These are phyloP conservation scores for Hyla sarda DNA, from an alignment of 2,113 vertebrate genomes.

Conservation along the genomic window DNA sequence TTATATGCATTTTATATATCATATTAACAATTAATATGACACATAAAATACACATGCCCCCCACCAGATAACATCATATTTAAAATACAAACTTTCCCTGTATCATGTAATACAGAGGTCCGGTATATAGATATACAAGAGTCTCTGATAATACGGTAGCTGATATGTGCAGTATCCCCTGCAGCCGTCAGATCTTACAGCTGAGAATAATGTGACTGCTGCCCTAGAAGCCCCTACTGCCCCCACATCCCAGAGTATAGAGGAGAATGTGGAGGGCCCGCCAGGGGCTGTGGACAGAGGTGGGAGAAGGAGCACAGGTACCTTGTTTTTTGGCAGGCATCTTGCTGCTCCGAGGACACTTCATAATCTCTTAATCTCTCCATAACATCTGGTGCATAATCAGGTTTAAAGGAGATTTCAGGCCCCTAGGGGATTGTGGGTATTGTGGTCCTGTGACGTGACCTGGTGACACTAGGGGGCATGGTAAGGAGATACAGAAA, in stretches of 20 bases:
- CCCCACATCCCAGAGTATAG: neutral
- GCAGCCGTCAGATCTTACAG: no score
- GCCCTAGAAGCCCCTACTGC: neutral
- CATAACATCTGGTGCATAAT: slow-evolving; percentile 25
- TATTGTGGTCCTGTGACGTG: slow-evolving; percentile 26
- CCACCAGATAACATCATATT: no score
- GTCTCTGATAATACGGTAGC: no score
- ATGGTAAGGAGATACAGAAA: neutral
- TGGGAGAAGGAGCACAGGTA: neutral
- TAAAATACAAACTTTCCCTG: no score
- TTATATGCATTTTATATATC: no score
- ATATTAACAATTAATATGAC: no score
- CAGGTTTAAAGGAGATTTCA: slow-evolving; percentile 17
- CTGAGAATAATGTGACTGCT: no score
- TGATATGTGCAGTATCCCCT: no score
- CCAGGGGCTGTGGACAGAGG: neutral
- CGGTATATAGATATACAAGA: no score
- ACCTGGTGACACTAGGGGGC: neutral
- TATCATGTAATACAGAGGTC: no score
- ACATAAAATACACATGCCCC: no score
- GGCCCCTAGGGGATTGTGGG: slow-evolving; percentile 33
- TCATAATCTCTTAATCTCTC: slow-evolving; percentile 45
- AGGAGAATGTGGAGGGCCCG: no score
- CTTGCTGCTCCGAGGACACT: slow-evolving; percentile 5
- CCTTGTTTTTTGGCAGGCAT: slow-evolving; percentile 53